phyloP scores from a whole-genome alignment of 37 sponge, comb jelly and placozoan genomes.

The Corticium candelabrum region DNA sequence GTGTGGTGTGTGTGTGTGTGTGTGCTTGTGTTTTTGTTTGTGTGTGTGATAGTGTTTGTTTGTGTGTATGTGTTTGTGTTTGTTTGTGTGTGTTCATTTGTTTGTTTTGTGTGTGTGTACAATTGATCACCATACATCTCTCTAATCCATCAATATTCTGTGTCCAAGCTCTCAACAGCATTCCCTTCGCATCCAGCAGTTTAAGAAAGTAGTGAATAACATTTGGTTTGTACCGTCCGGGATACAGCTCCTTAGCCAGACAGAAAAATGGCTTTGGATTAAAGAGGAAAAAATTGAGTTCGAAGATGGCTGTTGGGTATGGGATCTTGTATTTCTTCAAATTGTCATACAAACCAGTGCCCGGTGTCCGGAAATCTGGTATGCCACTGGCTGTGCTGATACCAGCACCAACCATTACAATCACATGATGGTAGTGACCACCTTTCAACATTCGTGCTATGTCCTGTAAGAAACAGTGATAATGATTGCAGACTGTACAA shows the following conservation, averaged over 20 bases:
- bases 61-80: too few species aligned
- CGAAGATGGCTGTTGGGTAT: slow-evolving; percentile 71
- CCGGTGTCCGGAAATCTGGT: slow-evolving; percentile 79
- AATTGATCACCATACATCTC: slow-evolving; percentile 56
- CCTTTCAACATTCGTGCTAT: slow-evolving; percentile 38
- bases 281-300: slow-evolving; percentile 52
- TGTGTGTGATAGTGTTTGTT: too few species aligned
- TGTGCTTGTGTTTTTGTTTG: too few species aligned
- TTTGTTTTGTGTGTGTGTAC: too few species aligned
- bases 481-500: too few species aligned
- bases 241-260: slow-evolving; percentile 73
- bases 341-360: slow-evolving; percentile 85
- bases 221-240: slow-evolving; percentile 55
- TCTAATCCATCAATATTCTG: slow-evolving; percentile 95
- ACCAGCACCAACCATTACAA: slow-evolving; percentile 91
- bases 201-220: slow-evolving; percentile 67
- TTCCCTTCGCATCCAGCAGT: slow-evolving; percentile 65
- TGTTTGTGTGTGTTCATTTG: neutral
- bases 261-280: slow-evolving; percentile 76
- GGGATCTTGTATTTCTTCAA: slow-evolving; percentile 81
- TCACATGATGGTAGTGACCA: slow-evolving; percentile 42
- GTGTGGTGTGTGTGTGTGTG: too few species aligned
- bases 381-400: slow-evolving; percentile 90
- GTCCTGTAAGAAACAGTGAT: too few species aligned
- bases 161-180: slow-evolving; percentile 80